A percentile compares a stretch with the other conserved stretches of the same genome.
These are phyloP conservation scores for Cinclus cinclus DNA, from an alignment of 2,113 vertebrate species.

Conservation along the genomic window DNA sequence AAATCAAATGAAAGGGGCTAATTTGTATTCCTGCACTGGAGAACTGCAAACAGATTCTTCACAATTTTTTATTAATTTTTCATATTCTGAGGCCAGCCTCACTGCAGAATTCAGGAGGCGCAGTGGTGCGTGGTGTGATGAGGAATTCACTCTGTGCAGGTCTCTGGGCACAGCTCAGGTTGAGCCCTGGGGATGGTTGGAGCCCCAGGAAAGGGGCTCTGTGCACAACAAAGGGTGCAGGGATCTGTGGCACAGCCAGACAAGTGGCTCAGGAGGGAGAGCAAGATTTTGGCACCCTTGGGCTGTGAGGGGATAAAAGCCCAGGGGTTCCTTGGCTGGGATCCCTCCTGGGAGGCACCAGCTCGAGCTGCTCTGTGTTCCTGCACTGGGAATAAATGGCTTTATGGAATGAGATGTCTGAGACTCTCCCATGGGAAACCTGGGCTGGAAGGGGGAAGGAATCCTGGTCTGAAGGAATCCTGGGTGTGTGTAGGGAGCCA, in stretches of 20 bases:
- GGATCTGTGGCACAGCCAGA: neutral
- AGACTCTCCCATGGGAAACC: neutral
- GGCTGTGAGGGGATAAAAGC: neutral
- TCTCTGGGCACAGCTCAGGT: neutral
- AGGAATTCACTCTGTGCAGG: neutral
- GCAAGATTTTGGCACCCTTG: rapidly evolving
- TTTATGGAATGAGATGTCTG: neutral
- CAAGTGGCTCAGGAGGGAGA: neutral
- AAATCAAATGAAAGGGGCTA: neutral
- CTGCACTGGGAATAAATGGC: neutral
- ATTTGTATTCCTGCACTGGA: neutral
- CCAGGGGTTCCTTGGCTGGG: neutral
- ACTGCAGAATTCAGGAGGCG: neutral
- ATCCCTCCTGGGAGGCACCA: neutral
- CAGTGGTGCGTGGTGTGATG: neutral
- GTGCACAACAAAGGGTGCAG: neutral
- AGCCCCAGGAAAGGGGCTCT: neutral
- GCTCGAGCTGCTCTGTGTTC: neutral
- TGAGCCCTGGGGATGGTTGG: neutral
- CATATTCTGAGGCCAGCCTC: neutral
- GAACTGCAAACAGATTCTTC: neutral
- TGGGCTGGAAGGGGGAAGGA: neutral
- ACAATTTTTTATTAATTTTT: neutral
- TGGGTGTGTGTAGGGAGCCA: neutral
- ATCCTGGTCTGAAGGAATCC: neutral